Base-by-base conservation (phyloP, 1,140 invertebrate genomes). In the Pectinophora gossypiella region DNA sequence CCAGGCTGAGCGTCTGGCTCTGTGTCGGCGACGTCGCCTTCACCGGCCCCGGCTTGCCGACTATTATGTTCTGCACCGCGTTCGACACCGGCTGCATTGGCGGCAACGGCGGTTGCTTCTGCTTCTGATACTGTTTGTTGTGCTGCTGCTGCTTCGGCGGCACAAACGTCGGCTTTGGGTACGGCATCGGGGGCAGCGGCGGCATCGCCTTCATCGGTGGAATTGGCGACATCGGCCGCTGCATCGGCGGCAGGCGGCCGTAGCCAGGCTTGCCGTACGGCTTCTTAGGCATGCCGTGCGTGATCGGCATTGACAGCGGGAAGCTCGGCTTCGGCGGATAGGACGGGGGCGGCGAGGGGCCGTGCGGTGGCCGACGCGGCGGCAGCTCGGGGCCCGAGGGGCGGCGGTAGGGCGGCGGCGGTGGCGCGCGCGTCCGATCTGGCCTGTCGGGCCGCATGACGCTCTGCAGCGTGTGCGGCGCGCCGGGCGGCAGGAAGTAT, bases 401-500 rank as follows among this genome's bases (percentile, higher is more conserved):
- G 43, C 85, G 72, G 21, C 84, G 68, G 42, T 77, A 88, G 4
- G 76, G 73, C 7, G 76, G 82, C 54, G 77, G 66, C 53, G 72
- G 74, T 50, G 71, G 71, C 48, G 69, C 74, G 52, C 64, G 63
- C 1, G 74, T 76, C 44, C 74, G 82, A 47, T 67, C 69, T 9
- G 60, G 67, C 0, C 65, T 58, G 38, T 70, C 69, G 3, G 87
- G 87, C n/a, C 83, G 68, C 59, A 89, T 59, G 13, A 89, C 86
- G 4, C 78, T 73, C 55, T 89, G 87, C 21, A 89, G 56, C 1
- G 87, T 89, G 40, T 87, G 70, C 0, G 87, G 87, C 48, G 85
- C 77, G 27, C 80, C 79, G 3, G 66, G 75, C 16, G 76, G 72
- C 15, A 87, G 54, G 13, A 81, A 61, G 47, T 74, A 81, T n/a